Evolutionary conservation across 2,797 vertebrate species (phyloP).

Genomic region (Adelosebastes latens): DNA sequence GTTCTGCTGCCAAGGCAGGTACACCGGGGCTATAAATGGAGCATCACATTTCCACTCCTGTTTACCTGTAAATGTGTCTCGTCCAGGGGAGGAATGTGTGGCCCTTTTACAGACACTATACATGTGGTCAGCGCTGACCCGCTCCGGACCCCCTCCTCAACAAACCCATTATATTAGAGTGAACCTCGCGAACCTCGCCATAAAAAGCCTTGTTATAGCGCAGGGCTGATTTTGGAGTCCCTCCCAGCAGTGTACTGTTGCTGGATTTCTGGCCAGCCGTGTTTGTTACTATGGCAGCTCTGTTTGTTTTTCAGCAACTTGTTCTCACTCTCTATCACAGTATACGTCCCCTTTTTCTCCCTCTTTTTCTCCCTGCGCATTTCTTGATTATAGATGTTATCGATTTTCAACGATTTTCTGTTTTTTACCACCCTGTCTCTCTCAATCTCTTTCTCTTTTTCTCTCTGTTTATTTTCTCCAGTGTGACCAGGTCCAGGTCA

Average conservation of each 20-base stretch:
- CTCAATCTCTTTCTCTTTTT: constrained; percentile 46
- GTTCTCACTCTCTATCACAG: constrained; percentile 48
- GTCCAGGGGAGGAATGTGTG: constrained; percentile 67
- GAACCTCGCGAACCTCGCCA: constrained; percentile 64
- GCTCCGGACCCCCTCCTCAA: constrained; percentile 49
- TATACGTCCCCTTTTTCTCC: constrained; percentile 35
- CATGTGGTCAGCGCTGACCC: constrained; percentile 66
- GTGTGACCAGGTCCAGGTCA: constrained; percentile 91
- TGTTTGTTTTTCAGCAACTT: constrained; percentile 67
- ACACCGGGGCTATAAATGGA: constrained; percentile 76
- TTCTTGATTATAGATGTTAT: constrained; percentile 57
- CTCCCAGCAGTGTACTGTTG: constrained; percentile 62
- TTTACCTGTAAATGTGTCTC: constrained; percentile 74
- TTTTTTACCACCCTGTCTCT: constrained; percentile 12
- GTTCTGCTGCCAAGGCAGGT: constrained; percentile 72
- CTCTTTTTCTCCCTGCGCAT: constrained; percentile 5
- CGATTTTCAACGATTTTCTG: constrained; percentile 12
- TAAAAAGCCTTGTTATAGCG: constrained; percentile 70
- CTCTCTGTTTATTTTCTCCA: constrained; percentile 74
- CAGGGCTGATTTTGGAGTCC: constrained; percentile 47
- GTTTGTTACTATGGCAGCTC: constrained; percentile 75
- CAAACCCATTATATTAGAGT: constrained; percentile 59
- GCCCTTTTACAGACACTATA: constrained; percentile 52
- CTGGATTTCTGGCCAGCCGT: constrained; percentile 67
- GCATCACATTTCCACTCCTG: constrained; percentile 65